Evolutionary conservation across 2,888 invertebrate genomes (phyloP).

Genomic region (Agrotis puta): DNA sequence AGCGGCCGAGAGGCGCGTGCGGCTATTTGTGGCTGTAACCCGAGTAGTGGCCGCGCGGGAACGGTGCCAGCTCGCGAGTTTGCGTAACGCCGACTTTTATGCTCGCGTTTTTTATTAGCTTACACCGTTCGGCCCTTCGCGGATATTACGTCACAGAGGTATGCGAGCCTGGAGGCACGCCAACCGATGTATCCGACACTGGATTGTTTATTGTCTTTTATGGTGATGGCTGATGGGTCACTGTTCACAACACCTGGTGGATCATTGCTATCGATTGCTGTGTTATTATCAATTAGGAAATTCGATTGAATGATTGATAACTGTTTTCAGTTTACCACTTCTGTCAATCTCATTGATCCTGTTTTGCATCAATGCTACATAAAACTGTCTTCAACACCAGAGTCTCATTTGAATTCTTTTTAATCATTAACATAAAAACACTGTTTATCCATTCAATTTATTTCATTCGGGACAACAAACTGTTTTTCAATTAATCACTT

Average conservation of each 20-base stretch:
- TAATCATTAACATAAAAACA: constrained; percentile 7
- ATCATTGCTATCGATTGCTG: constrained; percentile 63
- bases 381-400: constrained; percentile 13
- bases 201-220: constrained; percentile 89
- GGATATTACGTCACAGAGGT: constrained; percentile 89
- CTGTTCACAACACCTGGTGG: constrained; percentile 74
- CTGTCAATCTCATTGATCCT: constrained; percentile 27
- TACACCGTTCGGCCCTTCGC: constrained; percentile 86
- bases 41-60: constrained; percentile 88
- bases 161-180: constrained; percentile 85
- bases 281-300: constrained; percentile 55
- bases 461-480: constrained; percentile 43
- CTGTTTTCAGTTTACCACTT: constrained; percentile 34
- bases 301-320: constrained; percentile 53
- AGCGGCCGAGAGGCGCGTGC: constrained; percentile 76
- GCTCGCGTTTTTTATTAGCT: constrained; percentile 86
- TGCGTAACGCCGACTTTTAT: constrained; percentile 86
- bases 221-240: constrained; percentile 86
- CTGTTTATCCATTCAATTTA: constrained; percentile 35
- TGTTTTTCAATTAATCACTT: constrained; percentile 31
- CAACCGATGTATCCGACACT: constrained; percentile 86
- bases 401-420: constrained; percentile 21
- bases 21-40: constrained; percentile 90
- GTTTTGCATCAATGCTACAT: constrained; percentile 8
- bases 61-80: constrained; percentile 87